Conservation (phyloP, 2,888 invertebrate species). For the Conomelus anceps region DNA sequence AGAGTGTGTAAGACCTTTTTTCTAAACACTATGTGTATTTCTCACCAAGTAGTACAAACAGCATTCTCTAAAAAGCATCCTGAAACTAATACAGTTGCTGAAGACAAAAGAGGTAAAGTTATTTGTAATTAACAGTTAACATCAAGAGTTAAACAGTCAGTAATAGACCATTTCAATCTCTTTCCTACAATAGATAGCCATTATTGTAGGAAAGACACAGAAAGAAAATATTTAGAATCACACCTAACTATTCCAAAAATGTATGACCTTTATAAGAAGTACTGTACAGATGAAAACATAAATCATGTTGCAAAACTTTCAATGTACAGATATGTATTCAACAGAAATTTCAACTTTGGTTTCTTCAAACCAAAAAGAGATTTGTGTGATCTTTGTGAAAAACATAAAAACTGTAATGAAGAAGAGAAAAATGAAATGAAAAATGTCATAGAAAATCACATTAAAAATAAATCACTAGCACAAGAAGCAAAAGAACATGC, state of each 20-base stretch:
- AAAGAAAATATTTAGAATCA: not conserved
- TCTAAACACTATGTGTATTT: not conserved
- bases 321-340: conserved; percentile 4
- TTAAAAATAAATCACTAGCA: not conserved
- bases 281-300: not conserved
- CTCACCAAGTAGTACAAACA: not conserved
- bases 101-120: not conserved
- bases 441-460: conserved; percentile 2
- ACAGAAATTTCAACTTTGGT: not conserved
- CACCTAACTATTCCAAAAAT: conserved; percentile 2
- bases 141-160: not conserved
- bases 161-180: conserved; percentile 11
- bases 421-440: not conserved
- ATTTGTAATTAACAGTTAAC: not conserved
- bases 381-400: not conserved
- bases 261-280: not conserved
- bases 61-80: not conserved
- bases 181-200: conserved; percentile 7
- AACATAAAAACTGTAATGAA: conserved; percentile 3
- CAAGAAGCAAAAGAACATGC: not conserved
- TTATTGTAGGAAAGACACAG: conserved; percentile 4
- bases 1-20: not conserved
- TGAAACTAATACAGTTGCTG: not conserved
- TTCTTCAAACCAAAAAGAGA: not conserved
- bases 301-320: not conserved